A percentile compares a stretch with the other conserved stretches of the same genome.
These are phyloP conservation scores for Epinephelus fuscoguttatus DNA, from an alignment of 2,113 vertebrate genomes.

Conservation along the genomic window DNA sequence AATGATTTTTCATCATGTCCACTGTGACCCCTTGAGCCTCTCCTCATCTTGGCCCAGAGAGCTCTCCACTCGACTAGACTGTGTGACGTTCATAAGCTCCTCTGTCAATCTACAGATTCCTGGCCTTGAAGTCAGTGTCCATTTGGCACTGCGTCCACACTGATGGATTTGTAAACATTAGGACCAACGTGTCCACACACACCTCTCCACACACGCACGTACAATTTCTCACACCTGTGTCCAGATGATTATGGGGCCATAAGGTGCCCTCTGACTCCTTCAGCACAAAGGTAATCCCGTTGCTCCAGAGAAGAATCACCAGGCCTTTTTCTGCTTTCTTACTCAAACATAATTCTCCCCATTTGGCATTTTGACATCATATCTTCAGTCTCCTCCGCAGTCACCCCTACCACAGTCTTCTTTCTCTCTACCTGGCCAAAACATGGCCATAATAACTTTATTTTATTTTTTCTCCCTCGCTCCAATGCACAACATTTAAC, in stretches of 20 bases:
- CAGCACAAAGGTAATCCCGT: constrained; percentile 84
- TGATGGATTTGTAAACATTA: constrained; percentile 84
- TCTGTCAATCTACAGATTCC: constrained; percentile 64
- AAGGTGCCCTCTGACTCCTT: constrained; percentile 81
- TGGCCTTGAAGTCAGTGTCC: constrained; percentile 82
- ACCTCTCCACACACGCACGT: constrained; percentile 26
- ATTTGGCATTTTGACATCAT: constrained; percentile 80
- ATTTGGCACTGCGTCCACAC: constrained; percentile 77
- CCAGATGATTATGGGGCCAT: constrained; percentile 73
- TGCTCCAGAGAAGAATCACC: constrained; percentile 64
- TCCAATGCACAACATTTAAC: constrained; percentile 83
- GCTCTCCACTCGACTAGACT: constrained; percentile 40
- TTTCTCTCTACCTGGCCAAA: constrained; percentile 56
- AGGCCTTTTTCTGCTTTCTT: constrained; percentile 79
- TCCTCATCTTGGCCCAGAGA: constrained; percentile 38
- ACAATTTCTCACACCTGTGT: constrained; percentile 59
- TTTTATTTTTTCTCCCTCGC: constrained; percentile 77
- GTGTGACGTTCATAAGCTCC: constrained; percentile 35
- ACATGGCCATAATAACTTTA: constrained; percentile 78
- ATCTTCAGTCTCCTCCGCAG: constrained; percentile 60
- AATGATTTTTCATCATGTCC: constrained; percentile 49
- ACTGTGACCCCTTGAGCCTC: constrained; percentile 43
- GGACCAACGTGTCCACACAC: constrained; percentile 71
- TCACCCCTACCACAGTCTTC: constrained; percentile 55
- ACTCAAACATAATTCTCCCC: constrained; percentile 83